phyloP scores from a whole-genome alignment of 2,797 vertebrate genomes.

The Labeo calbasu region DNA sequence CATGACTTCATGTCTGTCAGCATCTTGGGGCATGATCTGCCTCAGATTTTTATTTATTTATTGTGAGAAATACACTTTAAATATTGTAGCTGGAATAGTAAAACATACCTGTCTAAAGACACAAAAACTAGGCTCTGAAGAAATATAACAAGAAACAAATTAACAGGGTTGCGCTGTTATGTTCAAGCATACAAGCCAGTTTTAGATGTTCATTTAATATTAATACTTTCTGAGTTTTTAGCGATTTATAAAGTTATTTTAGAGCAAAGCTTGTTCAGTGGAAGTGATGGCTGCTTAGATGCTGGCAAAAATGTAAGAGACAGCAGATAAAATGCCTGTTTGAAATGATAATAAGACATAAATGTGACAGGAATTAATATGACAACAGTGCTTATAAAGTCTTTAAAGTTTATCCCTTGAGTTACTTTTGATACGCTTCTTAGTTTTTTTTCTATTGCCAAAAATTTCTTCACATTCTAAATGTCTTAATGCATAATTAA shows the following conservation, averaged over 20 bases:
- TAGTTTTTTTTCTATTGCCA: background rate
- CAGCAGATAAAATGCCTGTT: background rate
- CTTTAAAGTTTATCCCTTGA: background rate
- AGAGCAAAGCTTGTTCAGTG: background rate
- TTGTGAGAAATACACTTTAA: background rate
- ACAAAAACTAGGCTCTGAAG: background rate
- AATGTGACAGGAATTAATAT: background rate
- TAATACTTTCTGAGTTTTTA: background rate
- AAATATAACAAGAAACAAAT: background rate
- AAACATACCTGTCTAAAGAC: background rate
- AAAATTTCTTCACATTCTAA: background rate
- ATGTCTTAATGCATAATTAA: background rate
- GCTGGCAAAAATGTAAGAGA: background rate
- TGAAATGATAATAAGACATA: background rate
- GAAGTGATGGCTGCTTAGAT: background rate
- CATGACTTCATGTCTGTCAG: slow-evolving; percentile 7
- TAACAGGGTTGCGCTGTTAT: background rate
- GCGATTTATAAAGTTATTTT: background rate
- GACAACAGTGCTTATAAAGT: background rate
- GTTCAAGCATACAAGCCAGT: background rate
- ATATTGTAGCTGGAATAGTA: background rate
- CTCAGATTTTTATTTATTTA: background rate
- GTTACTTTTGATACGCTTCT: background rate
- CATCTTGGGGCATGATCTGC: slow-evolving; percentile 6
- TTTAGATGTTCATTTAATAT: slow-evolving; percentile 31